Evolutionary conservation across 2,113 vertebrate genomes (phyloP), one percentile per base, ranked within the genome.

Genomic region (Scartelaos histophorus): DNA sequence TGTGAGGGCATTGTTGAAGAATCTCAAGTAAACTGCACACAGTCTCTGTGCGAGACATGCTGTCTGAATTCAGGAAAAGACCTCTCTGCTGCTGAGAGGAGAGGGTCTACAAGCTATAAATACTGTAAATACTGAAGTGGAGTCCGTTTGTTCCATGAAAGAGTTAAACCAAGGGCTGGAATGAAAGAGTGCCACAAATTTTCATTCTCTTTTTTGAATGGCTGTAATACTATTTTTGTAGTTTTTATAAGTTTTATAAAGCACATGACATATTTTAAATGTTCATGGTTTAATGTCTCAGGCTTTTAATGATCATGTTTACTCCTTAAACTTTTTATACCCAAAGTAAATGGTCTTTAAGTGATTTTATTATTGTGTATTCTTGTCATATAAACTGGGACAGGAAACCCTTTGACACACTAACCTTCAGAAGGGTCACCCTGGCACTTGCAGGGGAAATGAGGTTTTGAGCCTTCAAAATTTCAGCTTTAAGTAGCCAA

Each of bases 321-420:
- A 90, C 83, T 83, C 43, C 56, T 58, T 70, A 68, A 75, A 76
- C 79, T 87, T 86, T 76, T 45, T 75, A 81, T 83, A 84, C 67
- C 46, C 82, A 80, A 54, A 72, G 83, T 74, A 56, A 77, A 79
- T 66, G 68, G 19, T 19, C 78, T 82, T 74, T 86, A 84, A 79
- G 19, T 61, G 73, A 69, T 73, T 67, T 4, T 75, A 69, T 65
- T 77, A 29, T 78, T 70, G 67, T 79, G 34, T 74, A 57, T 80
- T 74, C 60, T 76, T 74, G 56, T 69, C 70, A 49, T 72, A 81
- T 75, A 85, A 85, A 78, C 57, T 86, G 83, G 82, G 84, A 82
- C 74, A 83, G 72, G 77, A 89, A 84, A 82, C 69, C 77, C 29
- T 85, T 66, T 88, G 85, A 89, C 87, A 88, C 79, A 90, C 71